Evolutionary conservation across 2,888 invertebrate species (phyloP).

Genomic region (Ormyrus nitidulus): DNA sequence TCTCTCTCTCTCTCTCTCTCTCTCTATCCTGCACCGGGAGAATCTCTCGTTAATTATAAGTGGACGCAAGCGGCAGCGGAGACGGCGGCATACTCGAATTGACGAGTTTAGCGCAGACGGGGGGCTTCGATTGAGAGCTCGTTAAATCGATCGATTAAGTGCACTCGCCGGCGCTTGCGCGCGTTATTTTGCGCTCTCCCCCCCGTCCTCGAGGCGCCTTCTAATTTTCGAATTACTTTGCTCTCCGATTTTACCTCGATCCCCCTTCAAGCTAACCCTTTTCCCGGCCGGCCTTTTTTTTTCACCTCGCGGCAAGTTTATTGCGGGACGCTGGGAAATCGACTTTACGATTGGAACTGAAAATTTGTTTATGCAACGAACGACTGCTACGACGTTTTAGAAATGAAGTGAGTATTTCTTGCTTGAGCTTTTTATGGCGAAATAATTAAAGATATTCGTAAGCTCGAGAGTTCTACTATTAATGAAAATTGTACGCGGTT

Average conservation of each 20-base stretch:
- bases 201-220: neutral
- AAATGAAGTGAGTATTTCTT: too few species aligned
- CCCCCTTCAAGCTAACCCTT: slow-evolving; percentile 7
- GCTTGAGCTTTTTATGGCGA: too few species aligned
- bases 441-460: too few species aligned
- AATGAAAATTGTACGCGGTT: too few species aligned
- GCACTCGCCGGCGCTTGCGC: neutral
- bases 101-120: slow-evolving; percentile 31
- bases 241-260: slow-evolving; percentile 15
- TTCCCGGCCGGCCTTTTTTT: neutral
- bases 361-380: too few species aligned
- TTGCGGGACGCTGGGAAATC: too few species aligned
- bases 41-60: slow-evolving; percentile 47
- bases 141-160: slow-evolving; percentile 39
- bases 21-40: too few species aligned
- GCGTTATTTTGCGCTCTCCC: slow-evolving; percentile 3
- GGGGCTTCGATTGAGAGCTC: slow-evolving; percentile 18
- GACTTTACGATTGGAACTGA: too few species aligned
- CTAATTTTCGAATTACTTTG: slow-evolving; percentile 36
- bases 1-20: too few species aligned
- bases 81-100: slow-evolving; percentile 17
- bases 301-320: too few species aligned
- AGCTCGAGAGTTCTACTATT: too few species aligned
- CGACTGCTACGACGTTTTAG: too few species aligned
- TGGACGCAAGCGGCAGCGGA: neutral